Evolutionary conservation across 2,888 invertebrate genomes (phyloP), one percentile per base, ranked within the genome.

Genomic region (Tachina grossa): DNA sequence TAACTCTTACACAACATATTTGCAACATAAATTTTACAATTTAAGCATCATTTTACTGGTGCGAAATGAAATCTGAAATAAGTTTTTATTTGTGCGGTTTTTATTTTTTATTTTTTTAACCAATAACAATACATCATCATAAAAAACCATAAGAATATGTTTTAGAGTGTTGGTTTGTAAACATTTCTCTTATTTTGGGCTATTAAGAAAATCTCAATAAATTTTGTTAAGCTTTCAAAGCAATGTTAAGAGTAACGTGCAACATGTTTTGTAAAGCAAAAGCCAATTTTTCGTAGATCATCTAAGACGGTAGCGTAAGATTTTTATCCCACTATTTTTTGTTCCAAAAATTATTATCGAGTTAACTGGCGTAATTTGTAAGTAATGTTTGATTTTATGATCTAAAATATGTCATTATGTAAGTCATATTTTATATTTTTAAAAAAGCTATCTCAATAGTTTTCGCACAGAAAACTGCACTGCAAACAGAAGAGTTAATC

Each of bases 81-180:
- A 51, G 53, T 61, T 51, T 53, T 9, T 55, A 2, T n/a, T 65
- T 43, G 9, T 45, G 9, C 16, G 9, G 16, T 55, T 65, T n/a
- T 1, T 22, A 22, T 22, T 22, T 22, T 49, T 77, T 57, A 43
- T 39, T 65, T 71, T 57, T 31, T 19, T 19, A 68, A 66, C 77
- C 83, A 83, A 83, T 83, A 83, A 77, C 65, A 83, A 83, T 83
- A 57, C 65, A 83, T 83, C 83, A 77, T 77, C 43, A 72, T 51
- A 72, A 71, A 77, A 71, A 59, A 49, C 57, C 49, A 74, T 75
- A 75, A 69, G 75, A 74, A 45, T 63, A 16, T 55, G 9, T 63
- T 49, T 43, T 51, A 61, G 14, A 53, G 31, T 31, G 57, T 72
- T 68, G 59, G 14, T 14, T 43, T 55, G 19, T 19, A 41, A 22